These are phyloP conservation scores for Caloenas nicobarica DNA, from an alignment of 2,113 vertebrate species.

Conservation along the genomic window DNA sequence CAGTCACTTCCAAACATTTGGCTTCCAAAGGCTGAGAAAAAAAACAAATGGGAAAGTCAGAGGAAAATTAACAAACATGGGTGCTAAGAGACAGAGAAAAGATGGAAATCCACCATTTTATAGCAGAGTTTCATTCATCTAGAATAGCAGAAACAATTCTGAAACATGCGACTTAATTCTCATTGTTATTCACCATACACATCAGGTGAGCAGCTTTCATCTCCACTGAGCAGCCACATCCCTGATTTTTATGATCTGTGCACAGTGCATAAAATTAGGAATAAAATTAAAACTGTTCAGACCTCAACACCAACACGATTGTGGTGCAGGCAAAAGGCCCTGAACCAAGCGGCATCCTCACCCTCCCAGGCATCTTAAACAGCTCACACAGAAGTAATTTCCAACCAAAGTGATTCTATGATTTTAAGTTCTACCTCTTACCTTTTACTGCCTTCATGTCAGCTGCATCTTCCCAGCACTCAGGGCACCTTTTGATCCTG, in stretches of 20 bases:
- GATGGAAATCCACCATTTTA: neutral
- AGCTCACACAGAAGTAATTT: neutral
- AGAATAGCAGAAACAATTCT: fast-evolving
- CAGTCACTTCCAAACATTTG: neutral
- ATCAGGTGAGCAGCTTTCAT: neutral
- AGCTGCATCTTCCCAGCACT: neutral
- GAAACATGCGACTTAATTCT: neutral
- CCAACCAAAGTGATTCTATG: no score
- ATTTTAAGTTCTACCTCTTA: neutral
- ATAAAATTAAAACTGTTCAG: neutral
- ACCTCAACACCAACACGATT: fast-evolving
- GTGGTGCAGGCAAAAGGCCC: neutral
- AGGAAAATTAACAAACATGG: fast-evolving
- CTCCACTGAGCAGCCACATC: neutral
- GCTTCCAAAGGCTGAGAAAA: neutral
- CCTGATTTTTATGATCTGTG: neutral
- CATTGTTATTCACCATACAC: neutral
- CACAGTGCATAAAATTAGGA: neutral
- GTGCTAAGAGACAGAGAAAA: neutral
- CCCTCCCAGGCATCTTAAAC: neutral
- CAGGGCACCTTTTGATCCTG: fast-evolving
- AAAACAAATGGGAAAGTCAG: neutral
- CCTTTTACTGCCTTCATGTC: neutral
- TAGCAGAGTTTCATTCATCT: neutral
- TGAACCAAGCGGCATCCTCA: neutral